A percentile compares a stretch with the other conserved stretches of the same genome.
Evolutionary conservation across 2,113 vertebrate genomes (phyloP).

Genomic region (Hippocampus barbouri): DNA sequence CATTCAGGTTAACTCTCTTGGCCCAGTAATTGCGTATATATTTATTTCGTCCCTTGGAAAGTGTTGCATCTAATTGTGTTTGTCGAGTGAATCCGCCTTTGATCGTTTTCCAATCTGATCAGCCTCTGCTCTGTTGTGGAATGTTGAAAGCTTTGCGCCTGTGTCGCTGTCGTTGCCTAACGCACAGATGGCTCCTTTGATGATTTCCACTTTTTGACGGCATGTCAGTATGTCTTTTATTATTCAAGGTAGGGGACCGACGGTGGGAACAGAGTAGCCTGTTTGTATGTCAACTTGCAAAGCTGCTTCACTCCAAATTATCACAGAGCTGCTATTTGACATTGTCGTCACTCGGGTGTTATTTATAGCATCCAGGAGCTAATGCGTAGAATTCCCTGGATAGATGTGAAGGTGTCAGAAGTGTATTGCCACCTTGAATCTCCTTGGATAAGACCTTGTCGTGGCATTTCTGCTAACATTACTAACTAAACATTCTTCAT

Average conservation of each 20-base stretch:
- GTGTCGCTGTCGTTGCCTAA: constrained; percentile 30
- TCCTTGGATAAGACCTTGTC: constrained; percentile 15
- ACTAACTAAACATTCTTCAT: constrained; percentile 37
- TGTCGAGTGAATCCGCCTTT: constrained; percentile 21
- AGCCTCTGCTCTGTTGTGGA: constrained; percentile 26
- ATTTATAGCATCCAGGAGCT: constrained; percentile 23
- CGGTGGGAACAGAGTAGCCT: constrained; percentile 27
- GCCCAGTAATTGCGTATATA: neutral
- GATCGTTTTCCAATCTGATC: constrained; percentile 22
- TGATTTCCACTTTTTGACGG: constrained; percentile 44
- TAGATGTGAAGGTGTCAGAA: constrained; percentile 21
- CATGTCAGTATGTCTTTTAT: constrained; percentile 45
- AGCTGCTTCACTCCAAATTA: constrained; percentile 28
- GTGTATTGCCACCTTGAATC: constrained; percentile 20
- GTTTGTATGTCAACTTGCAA: constrained; percentile 27
- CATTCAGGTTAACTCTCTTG: neutral
- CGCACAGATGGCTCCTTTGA: constrained; percentile 42
- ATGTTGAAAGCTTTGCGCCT: constrained; percentile 36
- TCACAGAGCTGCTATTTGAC: constrained; percentile 27
- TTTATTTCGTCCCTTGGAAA: neutral
- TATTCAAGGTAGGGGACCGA: constrained; percentile 36
- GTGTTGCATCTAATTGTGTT: constrained; percentile 23
- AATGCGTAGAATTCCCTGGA: constrained; percentile 18
- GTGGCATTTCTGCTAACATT: constrained; percentile 47
- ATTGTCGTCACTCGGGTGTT: constrained; percentile 11